Evolutionary conservation across 2,888 invertebrate species (phyloP), one percentile per base, ranked within the genome.

Genomic region (Stenotaenia linearis): DNA sequence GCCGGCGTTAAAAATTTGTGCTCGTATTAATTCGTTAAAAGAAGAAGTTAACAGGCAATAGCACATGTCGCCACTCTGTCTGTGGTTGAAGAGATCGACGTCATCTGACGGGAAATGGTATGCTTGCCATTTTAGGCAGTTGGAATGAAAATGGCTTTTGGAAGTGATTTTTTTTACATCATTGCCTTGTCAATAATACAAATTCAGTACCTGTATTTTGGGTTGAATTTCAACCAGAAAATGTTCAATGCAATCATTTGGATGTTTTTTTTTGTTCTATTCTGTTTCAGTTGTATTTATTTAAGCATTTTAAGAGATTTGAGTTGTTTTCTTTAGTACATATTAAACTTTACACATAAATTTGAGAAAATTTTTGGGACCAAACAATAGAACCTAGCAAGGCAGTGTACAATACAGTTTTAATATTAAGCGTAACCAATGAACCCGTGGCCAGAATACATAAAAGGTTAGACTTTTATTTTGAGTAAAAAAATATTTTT

Each of bases 1-100:
- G 0, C 97, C 97, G 0, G 97, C 97, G 0, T 89, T 98, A 79
- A 98, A 98, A 88, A 96, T 98, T 80, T 96, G 96, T 83, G 95
- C 95, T 69, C 92, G 93, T 86, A 96, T 97, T 80, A 87, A 85
- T 74, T 80, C 82, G 5, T 80, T 84, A 79, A 80, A 78, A 32
- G 81, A 81, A 23, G 81, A 81, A 80, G 45, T 81, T 15, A 75
- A 74, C 12, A 50, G 81, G 56, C 81, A 79, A 21, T 74, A 40
- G 40, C 28, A 61, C 28, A 25, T 61, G 61, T 61, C 61, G 61
- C 61, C 61, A 23, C 23, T 61, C 10, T 61, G 61, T 61, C 15
- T 61, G 61, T 61, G 61, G 61, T 28, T 61, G 61, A 61, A 61
- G 61, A 61, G 61, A 61, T 61, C 61, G 61, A 61, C 61, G 61